These are phyloP conservation scores for Aphyosemion australe DNA, from an alignment of 2,113 vertebrate genomes.

Conservation along the genomic window DNA sequence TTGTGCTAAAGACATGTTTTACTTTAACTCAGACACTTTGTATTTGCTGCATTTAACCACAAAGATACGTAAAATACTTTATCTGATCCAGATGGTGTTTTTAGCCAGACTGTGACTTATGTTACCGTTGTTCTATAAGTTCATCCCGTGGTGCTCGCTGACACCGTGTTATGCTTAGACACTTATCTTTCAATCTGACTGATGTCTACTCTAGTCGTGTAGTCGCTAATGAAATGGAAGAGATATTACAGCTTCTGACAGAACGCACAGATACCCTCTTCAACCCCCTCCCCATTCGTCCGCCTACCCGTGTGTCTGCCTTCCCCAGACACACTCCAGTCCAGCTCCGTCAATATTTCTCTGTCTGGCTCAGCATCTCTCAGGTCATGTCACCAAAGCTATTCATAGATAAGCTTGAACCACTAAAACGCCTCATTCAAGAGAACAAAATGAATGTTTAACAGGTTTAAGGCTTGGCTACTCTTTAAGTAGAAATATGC, in stretches of 20 bases:
- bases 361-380: conserved; percentile 22
- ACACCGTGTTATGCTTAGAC: conserved; percentile 44
- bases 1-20: background rate
- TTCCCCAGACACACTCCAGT: conserved; percentile 39
- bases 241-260: conserved; percentile 69
- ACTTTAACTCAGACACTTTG: too few species aligned
- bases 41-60: background rate
- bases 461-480: background rate
- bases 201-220: conserved; percentile 65
- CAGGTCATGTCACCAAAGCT: conserved; percentile 19
- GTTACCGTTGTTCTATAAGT: conserved; percentile 13
- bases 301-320: conserved; percentile 36
- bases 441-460: background rate
- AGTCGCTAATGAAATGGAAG: conserved; percentile 71
- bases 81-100: background rate
- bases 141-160: conserved; percentile 25
- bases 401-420: conserved; percentile 14
- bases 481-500: too few species aligned
- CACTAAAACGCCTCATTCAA: background rate
- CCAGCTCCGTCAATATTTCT: conserved; percentile 52
- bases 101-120: background rate
- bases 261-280: conserved; percentile 46
- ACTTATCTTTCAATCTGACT: conserved; percentile 67
- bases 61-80: background rate
- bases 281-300: background rate